These are phyloP conservation scores for Siderastrea radians DNA, from an alignment of 92 coral and sea anemone genomes.

Conservation along the genomic window DNA sequence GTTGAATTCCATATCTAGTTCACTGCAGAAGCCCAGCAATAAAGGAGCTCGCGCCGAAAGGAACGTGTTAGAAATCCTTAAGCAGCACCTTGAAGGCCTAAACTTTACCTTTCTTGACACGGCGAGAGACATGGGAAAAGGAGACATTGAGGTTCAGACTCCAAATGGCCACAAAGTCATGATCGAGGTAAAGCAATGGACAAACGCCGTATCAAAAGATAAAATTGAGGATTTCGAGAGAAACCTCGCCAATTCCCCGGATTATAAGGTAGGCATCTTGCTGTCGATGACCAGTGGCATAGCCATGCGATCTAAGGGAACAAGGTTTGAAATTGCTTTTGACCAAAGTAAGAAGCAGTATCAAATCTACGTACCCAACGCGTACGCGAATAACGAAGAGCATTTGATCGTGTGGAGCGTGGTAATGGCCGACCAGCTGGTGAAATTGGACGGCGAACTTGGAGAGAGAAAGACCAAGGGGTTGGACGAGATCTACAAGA, in stretches of 20 bases:
- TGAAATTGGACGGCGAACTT: conserved; percentile 37
- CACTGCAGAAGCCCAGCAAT: conserved; percentile 44
- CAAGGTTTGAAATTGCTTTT: conserved; percentile 50
- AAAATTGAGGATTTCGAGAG: conserved; percentile 56
- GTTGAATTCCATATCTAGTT: conserved; percentile 25
- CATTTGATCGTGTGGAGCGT: conserved; percentile 73
- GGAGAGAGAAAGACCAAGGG: conserved; percentile 16
- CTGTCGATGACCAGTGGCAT: conserved; percentile 70
- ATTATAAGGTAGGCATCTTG: conserved; percentile 68
- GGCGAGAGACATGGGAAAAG: conserved; percentile 15
- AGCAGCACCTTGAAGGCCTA: not conserved
- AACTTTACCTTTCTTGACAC: conserved; percentile 34
- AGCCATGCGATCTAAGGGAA: conserved; percentile 24
- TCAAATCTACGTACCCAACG: conserved; percentile 74
- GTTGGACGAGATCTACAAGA: conserved; percentile 15
- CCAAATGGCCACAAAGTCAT: conserved; percentile 49
- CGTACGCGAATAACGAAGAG: conserved; percentile 30
- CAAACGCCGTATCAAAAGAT: conserved; percentile 2
- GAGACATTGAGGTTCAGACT: conserved; percentile 58
- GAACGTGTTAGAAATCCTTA: conserved; percentile 32
- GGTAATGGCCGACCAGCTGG: conserved; percentile 68
- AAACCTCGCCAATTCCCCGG: conserved; percentile 16
- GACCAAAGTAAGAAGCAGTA: conserved; percentile 37
- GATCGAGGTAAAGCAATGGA: conserved; percentile 60
- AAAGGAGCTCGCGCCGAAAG: conserved; percentile 67